Evolutionary conservation across 2,797 vertebrate species (phyloP).

Genomic region (Melanotaenia maccullochi): DNA sequence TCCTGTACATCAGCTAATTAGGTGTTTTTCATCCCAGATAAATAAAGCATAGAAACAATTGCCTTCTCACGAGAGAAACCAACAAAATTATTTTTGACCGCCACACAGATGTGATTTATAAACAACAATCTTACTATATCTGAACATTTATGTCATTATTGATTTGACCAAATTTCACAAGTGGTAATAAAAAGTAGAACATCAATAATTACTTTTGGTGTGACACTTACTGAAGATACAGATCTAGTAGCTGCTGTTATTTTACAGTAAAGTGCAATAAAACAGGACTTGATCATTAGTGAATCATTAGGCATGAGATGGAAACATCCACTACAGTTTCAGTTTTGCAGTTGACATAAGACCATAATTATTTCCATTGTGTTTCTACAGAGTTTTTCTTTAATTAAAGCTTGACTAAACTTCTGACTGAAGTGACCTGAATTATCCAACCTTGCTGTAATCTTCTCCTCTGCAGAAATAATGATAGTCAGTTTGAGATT

Average conservation of each 20-base stretch:
- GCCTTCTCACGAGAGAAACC: not conserved
- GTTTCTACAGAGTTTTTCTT: not conserved
- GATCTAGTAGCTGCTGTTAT: not conserved
- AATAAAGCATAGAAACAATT: constrained; percentile 37
- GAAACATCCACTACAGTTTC: not conserved
- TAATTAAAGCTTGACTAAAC: not conserved
- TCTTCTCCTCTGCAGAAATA: not conserved
- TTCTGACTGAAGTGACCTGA: not conserved
- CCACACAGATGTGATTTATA: not conserved
- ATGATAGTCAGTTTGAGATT: not conserved
- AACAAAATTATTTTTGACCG: constrained; percentile 5
- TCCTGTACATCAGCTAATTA: constrained; percentile 47
- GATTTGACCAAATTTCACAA: not conserved
- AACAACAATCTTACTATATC: not conserved
- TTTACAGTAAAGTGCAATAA: not conserved
- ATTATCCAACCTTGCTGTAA: not conserved
- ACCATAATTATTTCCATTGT: not conserved
- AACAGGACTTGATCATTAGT: not conserved
- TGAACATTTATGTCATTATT: not conserved
- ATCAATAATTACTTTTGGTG: not conserved
- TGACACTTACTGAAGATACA: not conserved
- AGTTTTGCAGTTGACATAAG: not conserved
- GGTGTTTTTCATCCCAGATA: constrained; percentile 48
- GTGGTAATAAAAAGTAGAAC: not conserved
- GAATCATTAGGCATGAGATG: not conserved